Base-by-base conservation (phyloP, 2,113 vertebrate species). In the Corythornis cristatus region DNA sequence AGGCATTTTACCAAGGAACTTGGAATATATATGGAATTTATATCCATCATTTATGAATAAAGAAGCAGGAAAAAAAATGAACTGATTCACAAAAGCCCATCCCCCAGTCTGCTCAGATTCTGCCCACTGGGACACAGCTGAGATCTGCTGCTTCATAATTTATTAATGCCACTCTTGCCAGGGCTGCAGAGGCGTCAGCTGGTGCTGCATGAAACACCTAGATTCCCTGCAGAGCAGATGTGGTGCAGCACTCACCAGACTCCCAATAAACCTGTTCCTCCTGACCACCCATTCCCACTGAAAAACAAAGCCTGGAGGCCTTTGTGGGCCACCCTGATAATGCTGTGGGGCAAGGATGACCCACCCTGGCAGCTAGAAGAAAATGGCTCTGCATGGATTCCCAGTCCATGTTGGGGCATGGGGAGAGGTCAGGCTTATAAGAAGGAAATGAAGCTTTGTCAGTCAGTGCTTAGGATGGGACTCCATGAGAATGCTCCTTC, bases 171-270 rank as follows among this genome's bases (percentile, higher is more conserved):
- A 8, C 7, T 21, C 21, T 64, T 53, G 2, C 15, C 42, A 14
- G n/a, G 21, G 12, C 8, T 28, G 53, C 17, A 26, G 18, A 28
- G 68, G 8, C 37, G 28, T 7, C 29, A 50, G 20, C 42, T 50
- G 19, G 14, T 18, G 25, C 31, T 17, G 13, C 37, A 7, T 14
- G 4, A 12, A 1, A 0, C n/a, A 11, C 26, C 48, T 2, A 5
- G 10, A 4, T 8, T 8, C 31, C 40, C 12, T 56, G 54, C 54
- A 54, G 53, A 54, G 56, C n/a, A 8, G 60, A 23, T 29, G 5
- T 17, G 35, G 29, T 7, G 3, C 26, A 11, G 48, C 3, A 0
- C 43, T 61, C 9, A 1, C 22, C 45, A 31, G 31, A 45, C 22
- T 29, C 45, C 43, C 4, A 6, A 28, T 37, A 21, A 18, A 23